Evolutionary conservation across 2,888 invertebrate genomes (phyloP), one percentile per base, ranked within the genome.

Genomic region (Timema podura): DNA sequence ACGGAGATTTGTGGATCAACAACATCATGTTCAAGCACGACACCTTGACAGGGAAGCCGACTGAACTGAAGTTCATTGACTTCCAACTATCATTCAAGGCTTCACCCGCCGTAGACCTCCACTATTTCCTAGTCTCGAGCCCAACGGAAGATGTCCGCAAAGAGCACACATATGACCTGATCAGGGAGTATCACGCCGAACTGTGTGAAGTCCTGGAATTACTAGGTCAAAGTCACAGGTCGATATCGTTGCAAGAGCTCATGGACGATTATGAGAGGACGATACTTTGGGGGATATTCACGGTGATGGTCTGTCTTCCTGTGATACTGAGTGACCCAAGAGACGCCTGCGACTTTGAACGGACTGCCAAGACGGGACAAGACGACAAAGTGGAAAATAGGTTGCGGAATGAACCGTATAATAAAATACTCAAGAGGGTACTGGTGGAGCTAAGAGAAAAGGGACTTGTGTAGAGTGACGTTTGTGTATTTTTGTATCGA

Each of bases 231-330:
- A 68, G 57, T 2, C 16, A 64, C 7, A 30, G 13, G 0, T 10
- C 46, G 47, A 30, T 70, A 15, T 74, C 74, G n/a, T 30, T 76
- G 48, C 71, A 74, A 30, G 74, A 74, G 66, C 68, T 78, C 59
- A 71, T 73, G 16, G 68, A 74, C 15, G 77, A 78, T 48, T 76
- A 76, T 67, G 70, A 75, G 47, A 70, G 68, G 44, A 71, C 74
- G 69, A 64, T 71, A 8, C 48, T 72, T 51, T 77, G 73, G 65
- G 77, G 76, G 47, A 72, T 76, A 44, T 68, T 76, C 7, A 72
- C 73, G 48, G 71, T 74, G 2, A 70, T 74, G 64, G 70, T 71
- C 54, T 72, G 75, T 9, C 68, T 77, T 13, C 74, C 76, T 7
- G 51, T 75, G 44, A 73, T 76, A 65, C 71, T 76, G 59, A 69